phyloP scores from a whole-genome alignment of 2,888 invertebrate species.

The Volucella inflata region DNA sequence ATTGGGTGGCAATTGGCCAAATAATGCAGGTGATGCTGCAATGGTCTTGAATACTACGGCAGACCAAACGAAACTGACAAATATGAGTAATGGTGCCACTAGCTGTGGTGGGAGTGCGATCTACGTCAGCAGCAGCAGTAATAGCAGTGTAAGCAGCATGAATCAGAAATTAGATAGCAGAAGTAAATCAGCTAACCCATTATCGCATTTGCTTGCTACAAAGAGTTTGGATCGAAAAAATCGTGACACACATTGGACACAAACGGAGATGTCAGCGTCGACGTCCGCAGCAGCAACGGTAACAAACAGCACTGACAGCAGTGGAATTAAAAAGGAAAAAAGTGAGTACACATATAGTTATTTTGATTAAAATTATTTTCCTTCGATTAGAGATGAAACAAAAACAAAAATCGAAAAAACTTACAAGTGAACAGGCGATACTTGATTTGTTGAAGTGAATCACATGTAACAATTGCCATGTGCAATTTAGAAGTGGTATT shows the following conservation, averaged over 20 bases:
- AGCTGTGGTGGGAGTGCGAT: conserved; percentile 43
- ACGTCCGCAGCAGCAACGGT: background rate
- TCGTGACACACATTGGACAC: conserved; percentile 63
- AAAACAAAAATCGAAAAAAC: background rate
- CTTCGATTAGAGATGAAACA: too few relatives aligned
- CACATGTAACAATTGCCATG: background rate
- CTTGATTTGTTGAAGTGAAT: background rate
- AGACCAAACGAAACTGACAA: conserved; percentile 69
- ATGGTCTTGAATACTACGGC: conserved; percentile 79
- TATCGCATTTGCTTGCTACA: conserved; percentile 85
- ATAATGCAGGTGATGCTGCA: conserved; percentile 81
- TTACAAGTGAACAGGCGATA: background rate
- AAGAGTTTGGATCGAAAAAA: conserved; percentile 72
- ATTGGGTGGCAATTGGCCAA: conserved; percentile 82
- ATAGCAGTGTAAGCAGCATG: conserved; percentile 76
- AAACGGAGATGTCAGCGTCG: conserved; percentile 49
- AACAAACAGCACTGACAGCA: conserved; percentile 9
- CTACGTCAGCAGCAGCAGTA: conserved; percentile 76
- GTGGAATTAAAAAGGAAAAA: conserved; percentile 63
- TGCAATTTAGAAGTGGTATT: background rate
- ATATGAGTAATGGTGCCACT: conserved; percentile 50
- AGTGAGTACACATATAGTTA: conserved; percentile 44
- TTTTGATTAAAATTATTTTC: background rate
- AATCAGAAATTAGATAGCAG: conserved; percentile 81
- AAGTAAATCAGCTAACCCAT: conserved; percentile 86